Percentiles rank a stretch among this genome's conserved stretches.
Conservation (phyloP, 2,113 vertebrate species). For the Marmota flaviventris region DNA sequence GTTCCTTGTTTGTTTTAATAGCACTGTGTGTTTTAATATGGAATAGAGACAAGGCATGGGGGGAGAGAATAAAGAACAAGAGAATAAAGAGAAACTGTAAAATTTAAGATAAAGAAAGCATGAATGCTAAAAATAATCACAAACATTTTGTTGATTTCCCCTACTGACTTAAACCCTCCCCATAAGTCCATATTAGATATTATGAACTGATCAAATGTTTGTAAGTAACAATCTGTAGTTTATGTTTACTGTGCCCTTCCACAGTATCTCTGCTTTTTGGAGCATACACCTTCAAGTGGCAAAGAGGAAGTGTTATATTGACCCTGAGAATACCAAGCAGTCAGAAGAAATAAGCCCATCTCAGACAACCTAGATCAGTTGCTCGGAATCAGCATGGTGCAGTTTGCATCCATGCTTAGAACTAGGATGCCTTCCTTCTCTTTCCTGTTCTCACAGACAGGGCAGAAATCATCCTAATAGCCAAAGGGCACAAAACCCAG, state of each 20-base stretch:
- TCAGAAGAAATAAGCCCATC: neutral
- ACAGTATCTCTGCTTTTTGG: neutral
- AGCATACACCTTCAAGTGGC: neutral
- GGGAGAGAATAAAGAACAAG: neutral
- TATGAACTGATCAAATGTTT: neutral
- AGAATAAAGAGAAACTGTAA: neutral
- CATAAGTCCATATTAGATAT: neutral
- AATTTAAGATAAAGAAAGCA: neutral
- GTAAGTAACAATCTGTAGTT: neutral
- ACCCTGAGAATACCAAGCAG: neutral
- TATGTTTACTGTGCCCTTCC: neutral
- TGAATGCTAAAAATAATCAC: neutral
- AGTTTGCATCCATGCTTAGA: too few relatives aligned
- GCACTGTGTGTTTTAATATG: neutral
- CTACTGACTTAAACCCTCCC: neutral
- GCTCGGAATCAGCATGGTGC: too few relatives aligned
- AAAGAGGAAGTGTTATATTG: neutral
- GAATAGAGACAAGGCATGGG: neutral
- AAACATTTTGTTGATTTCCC: neutral
- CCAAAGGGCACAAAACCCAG: neutral
- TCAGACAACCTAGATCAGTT: neutral
- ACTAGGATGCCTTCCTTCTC: rapidly evolving
- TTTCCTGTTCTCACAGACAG: neutral
- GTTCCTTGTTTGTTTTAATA: neutral
- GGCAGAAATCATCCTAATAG: neutral